Conservation (phyloP, 2,797 vertebrate genomes). For the Kryptopterus vitreolus region DNA sequence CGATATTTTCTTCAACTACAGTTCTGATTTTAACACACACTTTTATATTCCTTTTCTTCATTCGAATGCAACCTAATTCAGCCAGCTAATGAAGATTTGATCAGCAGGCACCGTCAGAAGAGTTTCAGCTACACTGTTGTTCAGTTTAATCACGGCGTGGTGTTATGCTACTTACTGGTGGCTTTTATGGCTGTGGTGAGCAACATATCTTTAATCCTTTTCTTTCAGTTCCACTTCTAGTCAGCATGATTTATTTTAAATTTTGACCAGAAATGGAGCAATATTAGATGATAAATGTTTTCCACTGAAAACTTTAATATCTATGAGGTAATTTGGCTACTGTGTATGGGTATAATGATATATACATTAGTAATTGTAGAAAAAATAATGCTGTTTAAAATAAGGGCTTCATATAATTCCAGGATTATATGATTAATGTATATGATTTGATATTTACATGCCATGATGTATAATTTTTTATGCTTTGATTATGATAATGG, state of each 20-base stretch:
- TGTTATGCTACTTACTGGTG: not conserved
- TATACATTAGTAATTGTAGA: too few species aligned
- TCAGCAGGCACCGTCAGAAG: not conserved
- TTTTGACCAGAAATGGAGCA: not conserved
- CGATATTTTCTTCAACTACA: not conserved
- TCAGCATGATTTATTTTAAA: not conserved
- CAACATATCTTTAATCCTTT: not conserved
- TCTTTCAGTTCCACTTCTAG: not conserved
- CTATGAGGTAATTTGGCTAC: not conserved
- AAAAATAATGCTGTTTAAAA: too few species aligned
- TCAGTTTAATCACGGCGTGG: not conserved
- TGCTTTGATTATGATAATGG: not conserved
- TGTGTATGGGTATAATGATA: not conserved
- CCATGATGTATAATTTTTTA: not conserved
- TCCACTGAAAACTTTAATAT: not conserved
- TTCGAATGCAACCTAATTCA: not conserved
- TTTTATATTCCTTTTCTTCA: constrained; percentile 8
- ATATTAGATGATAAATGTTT: not conserved
- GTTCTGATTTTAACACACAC: not conserved
- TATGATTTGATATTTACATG: not conserved
- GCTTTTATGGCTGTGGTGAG: not conserved
- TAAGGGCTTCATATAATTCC: not conserved
- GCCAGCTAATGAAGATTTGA: not conserved
- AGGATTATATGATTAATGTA: not conserved
- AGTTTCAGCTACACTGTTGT: not conserved